A percentile compares a stretch with the other conserved stretches of the same genome.
phyloP scores from a whole-genome alignment of 2,797 vertebrate genomes.

The Sardinella longiceps region DNA sequence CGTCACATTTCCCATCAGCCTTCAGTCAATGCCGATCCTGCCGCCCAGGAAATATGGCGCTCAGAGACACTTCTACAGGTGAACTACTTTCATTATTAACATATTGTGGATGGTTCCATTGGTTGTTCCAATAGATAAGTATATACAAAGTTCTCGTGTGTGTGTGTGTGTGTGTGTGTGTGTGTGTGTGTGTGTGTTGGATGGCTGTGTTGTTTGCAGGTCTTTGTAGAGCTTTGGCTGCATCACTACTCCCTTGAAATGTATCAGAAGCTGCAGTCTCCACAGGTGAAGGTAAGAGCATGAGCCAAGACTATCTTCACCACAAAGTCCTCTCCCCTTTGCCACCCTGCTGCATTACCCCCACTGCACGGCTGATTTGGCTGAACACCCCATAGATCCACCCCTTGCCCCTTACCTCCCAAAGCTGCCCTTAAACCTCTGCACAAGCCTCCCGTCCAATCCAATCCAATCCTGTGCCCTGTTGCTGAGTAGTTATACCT shows the following conservation, averaged over 20 bases:
- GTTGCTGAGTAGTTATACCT: background rate
- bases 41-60: constrained; percentile 97
- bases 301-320: background rate
- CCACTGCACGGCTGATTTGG: constrained; percentile 60
- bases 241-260: constrained; percentile 97
- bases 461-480: background rate
- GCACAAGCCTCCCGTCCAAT: constrained; percentile 29
- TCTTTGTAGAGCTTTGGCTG: constrained; percentile 98
- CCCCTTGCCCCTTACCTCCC: constrained; percentile 28
- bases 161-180: background rate
- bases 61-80: constrained; percentile 92
- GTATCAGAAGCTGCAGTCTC: constrained; percentile 98
- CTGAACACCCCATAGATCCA: constrained; percentile 46
- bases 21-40: constrained; percentile 90
- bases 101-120: background rate
- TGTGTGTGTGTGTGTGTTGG: background rate
- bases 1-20: constrained; percentile 93
- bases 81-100: constrained; percentile 8
- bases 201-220: constrained; percentile 65
- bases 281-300: constrained; percentile 90
- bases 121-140: background rate
- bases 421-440: constrained; percentile 35
- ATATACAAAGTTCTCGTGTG: too few relatives aligned
- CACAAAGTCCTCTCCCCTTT: background rate
- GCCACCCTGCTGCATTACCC: constrained; percentile 32